Evolutionary conservation across 1,140 invertebrate species (phyloP).

Genomic region (Branchinecta lynchi): DNA sequence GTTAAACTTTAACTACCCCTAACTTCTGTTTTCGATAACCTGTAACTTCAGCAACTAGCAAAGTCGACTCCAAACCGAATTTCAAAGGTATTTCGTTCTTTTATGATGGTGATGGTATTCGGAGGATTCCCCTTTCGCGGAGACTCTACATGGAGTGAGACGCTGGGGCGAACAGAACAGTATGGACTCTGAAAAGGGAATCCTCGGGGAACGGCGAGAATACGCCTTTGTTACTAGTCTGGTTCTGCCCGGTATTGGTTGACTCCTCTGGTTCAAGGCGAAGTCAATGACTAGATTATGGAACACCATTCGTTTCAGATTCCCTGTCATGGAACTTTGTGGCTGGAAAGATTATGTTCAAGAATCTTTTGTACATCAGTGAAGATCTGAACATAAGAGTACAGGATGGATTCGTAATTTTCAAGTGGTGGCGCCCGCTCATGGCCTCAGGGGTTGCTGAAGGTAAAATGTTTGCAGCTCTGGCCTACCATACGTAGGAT

Average conservation of each 20-base stretch:
- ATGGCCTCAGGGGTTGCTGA: constrained; percentile 86
- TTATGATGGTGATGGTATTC: no score
- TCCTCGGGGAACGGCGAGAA: not conserved
- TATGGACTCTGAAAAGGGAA: not conserved
- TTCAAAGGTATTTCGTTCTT: no score
- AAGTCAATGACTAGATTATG: not conserved
- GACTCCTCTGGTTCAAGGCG: not conserved
- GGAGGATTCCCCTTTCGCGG: not conserved
- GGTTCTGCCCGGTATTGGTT: not conserved
- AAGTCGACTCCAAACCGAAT: no score
- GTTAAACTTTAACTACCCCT: no score
- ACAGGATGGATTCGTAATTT: constrained; percentile 94
- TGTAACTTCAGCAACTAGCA: no score
- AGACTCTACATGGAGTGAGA: not conserved
- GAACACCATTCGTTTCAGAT: constrained; percentile 41
- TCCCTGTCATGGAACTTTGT: constrained; percentile 86
- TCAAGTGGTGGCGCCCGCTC: constrained; percentile 91
- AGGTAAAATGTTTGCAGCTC: constrained; percentile 39
- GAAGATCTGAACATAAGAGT: constrained; percentile 83
- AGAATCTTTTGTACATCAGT: constrained; percentile 84
- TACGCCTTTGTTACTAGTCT: constrained; percentile 12
- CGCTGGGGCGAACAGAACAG: not conserved
- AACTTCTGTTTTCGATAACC: no score
- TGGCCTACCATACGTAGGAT: not conserved
- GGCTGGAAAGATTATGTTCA: constrained; percentile 96